phyloP scores from a whole-genome alignment of 2,797 vertebrate genomes.

The Acanthopagrus latus region DNA sequence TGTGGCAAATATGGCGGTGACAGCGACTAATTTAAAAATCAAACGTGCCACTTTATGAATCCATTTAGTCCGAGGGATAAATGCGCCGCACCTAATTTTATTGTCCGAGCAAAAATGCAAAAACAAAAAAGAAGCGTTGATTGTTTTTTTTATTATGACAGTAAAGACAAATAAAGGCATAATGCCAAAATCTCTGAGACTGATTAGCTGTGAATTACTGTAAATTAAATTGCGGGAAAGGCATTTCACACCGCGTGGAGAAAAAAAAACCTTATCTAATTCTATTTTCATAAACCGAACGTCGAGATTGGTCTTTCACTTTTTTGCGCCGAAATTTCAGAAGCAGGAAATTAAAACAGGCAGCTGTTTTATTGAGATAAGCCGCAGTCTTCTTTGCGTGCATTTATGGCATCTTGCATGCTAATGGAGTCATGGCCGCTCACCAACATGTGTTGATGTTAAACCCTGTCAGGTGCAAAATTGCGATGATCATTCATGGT shows the following conservation, averaged over 20 bases:
- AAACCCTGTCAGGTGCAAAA: conserved; percentile 70
- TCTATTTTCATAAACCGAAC: conserved; percentile 53
- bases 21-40: background rate
- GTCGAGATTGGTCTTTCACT: conserved; percentile 45
- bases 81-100: background rate
- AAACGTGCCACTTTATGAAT: background rate
- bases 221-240: conserved; percentile 32
- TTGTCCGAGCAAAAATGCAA: conserved; percentile 32
- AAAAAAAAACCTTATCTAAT: conserved; percentile 47
- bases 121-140: conserved; percentile 1
- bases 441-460: conserved; percentile 39
- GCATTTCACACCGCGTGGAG: conserved; percentile 14
- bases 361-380: conserved; percentile 81
- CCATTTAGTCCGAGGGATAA: conserved; percentile 9
- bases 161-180: conserved; percentile 30
- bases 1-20: background rate
- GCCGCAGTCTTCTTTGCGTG: conserved; percentile 47
- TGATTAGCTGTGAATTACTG: conserved; percentile 34
- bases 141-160: conserved; percentile 25
- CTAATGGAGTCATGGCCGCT: conserved; percentile 65
- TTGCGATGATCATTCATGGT: conserved; percentile 62
- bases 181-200: conserved; percentile 21
- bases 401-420: conserved; percentile 61
- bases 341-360: conserved; percentile 75
- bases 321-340: conserved; percentile 51